A percentile compares a stretch with the other conserved stretches of the same genome.
Conservation (phyloP, 2,888 invertebrate genomes). For the Netelia melanura region DNA sequence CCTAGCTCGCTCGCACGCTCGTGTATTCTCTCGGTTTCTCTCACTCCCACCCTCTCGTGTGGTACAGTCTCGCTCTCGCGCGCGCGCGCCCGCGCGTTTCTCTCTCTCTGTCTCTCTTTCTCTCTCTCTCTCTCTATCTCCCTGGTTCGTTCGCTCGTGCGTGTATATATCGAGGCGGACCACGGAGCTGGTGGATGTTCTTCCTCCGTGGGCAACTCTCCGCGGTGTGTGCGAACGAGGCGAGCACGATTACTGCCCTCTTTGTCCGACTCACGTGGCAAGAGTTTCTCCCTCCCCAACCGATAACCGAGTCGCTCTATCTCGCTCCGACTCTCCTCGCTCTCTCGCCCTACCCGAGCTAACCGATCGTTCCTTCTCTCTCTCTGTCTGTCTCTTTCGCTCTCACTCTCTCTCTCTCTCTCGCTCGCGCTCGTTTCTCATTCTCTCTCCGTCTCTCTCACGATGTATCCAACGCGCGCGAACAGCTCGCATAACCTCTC, state of each 20-base stretch:
- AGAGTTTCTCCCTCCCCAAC: slow-evolving; percentile 73
- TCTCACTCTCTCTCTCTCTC: slow-evolving; percentile 80
- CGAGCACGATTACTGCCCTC: slow-evolving; percentile 75
- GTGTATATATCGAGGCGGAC: slow-evolving; percentile 66
- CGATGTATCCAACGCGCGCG: slow-evolving; percentile 46
- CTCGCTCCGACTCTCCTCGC: slow-evolving; percentile 75
- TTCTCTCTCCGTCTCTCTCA: slow-evolving; percentile 38
- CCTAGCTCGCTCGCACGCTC: slow-evolving; percentile 72
- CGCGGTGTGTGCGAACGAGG: slow-evolving; percentile 74
- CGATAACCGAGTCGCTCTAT: slow-evolving; percentile 79
- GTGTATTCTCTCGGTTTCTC: slow-evolving; percentile 67
- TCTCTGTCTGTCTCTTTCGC: slow-evolving; percentile 77
- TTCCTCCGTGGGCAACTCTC: slow-evolving; percentile 65
- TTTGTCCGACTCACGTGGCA: slow-evolving; percentile 75
- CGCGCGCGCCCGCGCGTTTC: slow-evolving; percentile 52
- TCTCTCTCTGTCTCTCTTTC: slow-evolving; percentile 22
- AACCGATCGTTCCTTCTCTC: slow-evolving; percentile 77
- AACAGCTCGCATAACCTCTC: slow-evolving; percentile 37
- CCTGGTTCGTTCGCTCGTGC: slow-evolving; percentile 62
- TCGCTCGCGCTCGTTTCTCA: slow-evolving; percentile 65
- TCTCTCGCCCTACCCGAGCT: slow-evolving; percentile 82
- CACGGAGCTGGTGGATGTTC: slow-evolving; percentile 66
- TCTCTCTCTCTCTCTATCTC: slow-evolving; percentile 59
- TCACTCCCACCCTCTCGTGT: slow-evolving; percentile 66
- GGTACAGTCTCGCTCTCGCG: slow-evolving; percentile 31